A percentile compares a stretch with the other conserved stretches of the same genome.
Conservation (phyloP, 2,113 vertebrate genomes). For the Petrocephalus microphthalmus region DNA sequence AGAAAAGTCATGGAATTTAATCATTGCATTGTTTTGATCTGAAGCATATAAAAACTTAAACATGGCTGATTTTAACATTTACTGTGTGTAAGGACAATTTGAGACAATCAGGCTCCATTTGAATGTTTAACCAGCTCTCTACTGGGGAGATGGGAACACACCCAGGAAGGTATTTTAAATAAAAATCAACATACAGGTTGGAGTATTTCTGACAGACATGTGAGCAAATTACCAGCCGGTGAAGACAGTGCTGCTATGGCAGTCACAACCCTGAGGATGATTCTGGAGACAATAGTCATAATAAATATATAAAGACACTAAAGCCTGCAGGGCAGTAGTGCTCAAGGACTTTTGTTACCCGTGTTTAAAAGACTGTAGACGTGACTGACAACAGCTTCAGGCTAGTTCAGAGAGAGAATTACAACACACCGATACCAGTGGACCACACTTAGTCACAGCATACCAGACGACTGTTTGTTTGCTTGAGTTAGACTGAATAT, state of each 20-base stretch:
- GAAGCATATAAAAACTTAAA: slow-evolving; percentile 47
- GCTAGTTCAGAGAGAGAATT: background rate
- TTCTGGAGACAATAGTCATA: background rate
- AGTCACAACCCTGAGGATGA: background rate
- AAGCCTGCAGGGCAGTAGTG: background rate
- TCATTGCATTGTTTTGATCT: slow-evolving; percentile 31
- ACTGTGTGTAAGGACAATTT: slow-evolving; percentile 19
- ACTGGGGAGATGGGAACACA: background rate
- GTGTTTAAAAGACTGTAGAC: background rate
- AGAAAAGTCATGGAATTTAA: slow-evolving; percentile 33
- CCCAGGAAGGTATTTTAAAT: background rate
- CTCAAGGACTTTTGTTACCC: background rate
- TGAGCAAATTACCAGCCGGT: background rate
- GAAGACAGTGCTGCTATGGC: background rate
- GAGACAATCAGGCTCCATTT: slow-evolving; percentile 45
- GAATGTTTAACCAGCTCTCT: background rate
- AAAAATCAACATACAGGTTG: background rate
- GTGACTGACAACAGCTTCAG: background rate
- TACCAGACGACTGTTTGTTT: background rate
- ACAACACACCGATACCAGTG: background rate
- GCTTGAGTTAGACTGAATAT: background rate
- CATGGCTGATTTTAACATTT: slow-evolving; percentile 17
- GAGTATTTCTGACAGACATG: background rate
- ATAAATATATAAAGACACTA: background rate
- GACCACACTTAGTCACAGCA: background rate